Conservation (phyloP, 2,113 vertebrate genomes). For the Channa argus region DNA sequence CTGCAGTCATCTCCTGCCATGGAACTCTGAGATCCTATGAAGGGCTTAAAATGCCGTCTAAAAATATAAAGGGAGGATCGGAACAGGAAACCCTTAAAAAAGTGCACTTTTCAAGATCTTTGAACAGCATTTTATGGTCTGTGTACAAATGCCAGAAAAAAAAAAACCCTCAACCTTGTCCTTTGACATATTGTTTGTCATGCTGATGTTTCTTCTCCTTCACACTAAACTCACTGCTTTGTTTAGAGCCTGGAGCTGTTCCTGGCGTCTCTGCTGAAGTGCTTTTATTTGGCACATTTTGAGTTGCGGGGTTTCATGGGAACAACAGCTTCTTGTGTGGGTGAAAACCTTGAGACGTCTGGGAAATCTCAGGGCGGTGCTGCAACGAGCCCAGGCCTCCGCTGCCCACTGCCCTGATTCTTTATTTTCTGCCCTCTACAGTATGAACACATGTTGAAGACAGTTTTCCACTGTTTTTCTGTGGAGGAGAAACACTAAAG, state of each 20-base stretch:
- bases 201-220: too few species aligned
- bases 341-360: not conserved
- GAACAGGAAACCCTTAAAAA: too few species aligned
- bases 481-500: conserved; percentile 12
- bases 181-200: too few species aligned
- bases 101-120: not conserved
- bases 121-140: not conserved
- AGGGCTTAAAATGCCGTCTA: not conserved
- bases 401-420: too few species aligned
- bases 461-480: conserved; percentile 11
- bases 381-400: not conserved
- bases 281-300: not conserved
- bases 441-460: not conserved
- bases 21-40: not conserved
- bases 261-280: not conserved
- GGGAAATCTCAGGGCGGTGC: not conserved
- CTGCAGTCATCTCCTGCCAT: too few species aligned
- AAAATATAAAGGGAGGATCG: not conserved
- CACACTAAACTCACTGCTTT: too few species aligned
- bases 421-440: not conserved
- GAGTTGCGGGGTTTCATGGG: not conserved
- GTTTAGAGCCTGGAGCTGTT: not conserved
- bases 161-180: too few species aligned
- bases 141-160: too few species aligned
- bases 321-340: not conserved